A percentile compares a stretch with the other conserved stretches of the same genome.
Conservation (phyloP, 2,113 vertebrate species). For the Forbesichthys papilliferus region DNA sequence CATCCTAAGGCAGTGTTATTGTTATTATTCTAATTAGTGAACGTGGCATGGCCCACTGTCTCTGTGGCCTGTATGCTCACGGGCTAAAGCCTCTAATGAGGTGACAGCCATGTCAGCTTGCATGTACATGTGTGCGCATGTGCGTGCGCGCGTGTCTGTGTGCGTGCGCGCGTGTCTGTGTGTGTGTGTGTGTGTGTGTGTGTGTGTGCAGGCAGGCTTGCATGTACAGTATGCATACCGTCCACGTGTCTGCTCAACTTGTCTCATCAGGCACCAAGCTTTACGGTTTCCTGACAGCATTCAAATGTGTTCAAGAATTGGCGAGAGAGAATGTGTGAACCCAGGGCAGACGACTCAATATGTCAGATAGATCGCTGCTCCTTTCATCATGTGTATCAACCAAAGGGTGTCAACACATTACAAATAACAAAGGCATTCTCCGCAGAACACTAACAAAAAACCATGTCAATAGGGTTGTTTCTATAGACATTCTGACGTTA, state of each 20-base stretch:
- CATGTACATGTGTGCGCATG: slow-evolving; percentile 55
- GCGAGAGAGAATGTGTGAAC: slow-evolving; percentile 37
- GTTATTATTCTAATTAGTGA: slow-evolving; percentile 78
- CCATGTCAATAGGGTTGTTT: slow-evolving; percentile 15
- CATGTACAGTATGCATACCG: background rate
- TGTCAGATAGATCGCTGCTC: slow-evolving; percentile 11
- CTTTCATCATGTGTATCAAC: background rate
- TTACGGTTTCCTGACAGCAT: slow-evolving; percentile 43
- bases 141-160: slow-evolving; percentile 7
- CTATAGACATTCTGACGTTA: slow-evolving; percentile 30
- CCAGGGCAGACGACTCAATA: slow-evolving; percentile 31
- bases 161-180: slow-evolving; percentile 7
- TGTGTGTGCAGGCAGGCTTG: background rate
- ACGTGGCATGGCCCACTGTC: slow-evolving; percentile 62
- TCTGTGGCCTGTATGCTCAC: slow-evolving; percentile 70
- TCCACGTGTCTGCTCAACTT: slow-evolving; percentile 22
- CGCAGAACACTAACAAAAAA: slow-evolving; percentile 15
- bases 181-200: slow-evolving; percentile 1
- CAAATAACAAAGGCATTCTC: background rate
- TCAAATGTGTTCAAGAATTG: slow-evolving; percentile 60
- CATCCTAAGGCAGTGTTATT: slow-evolving; percentile 72
- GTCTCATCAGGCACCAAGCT: slow-evolving; percentile 42
- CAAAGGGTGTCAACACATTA: background rate
- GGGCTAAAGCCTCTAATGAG: slow-evolving; percentile 75
- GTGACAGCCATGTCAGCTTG: slow-evolving; percentile 68